Conservation (phyloP, 2,888 invertebrate species). For the Drosophila lutescens region DNA sequence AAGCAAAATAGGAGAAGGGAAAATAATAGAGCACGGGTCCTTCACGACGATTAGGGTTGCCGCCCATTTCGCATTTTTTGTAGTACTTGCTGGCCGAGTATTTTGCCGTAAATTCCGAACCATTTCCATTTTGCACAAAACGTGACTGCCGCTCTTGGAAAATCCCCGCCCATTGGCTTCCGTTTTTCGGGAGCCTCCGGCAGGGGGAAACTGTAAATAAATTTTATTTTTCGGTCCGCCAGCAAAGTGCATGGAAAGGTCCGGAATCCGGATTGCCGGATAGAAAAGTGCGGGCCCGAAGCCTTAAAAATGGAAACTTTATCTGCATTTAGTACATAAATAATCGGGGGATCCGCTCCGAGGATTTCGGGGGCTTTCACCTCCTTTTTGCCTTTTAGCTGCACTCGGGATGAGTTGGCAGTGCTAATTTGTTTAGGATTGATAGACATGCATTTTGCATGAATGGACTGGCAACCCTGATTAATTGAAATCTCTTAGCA, state of each 20-base stretch:
- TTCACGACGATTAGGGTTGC: conserved; percentile 38
- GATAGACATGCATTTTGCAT: conserved; percentile 11
- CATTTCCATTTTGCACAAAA: conserved; percentile 57
- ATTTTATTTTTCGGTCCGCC: conserved; percentile 52
- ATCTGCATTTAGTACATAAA: conserved; percentile 68
- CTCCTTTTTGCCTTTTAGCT: too few species aligned
- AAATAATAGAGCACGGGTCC: conserved; percentile 36
- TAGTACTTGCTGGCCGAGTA: conserved; percentile 13
- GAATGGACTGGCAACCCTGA: neutral
- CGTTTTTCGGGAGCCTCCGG: conserved; percentile 24
- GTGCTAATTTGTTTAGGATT: conserved; percentile 45
- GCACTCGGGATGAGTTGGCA: neutral
- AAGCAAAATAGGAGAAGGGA: neutral
- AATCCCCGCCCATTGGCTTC: conserved; percentile 15
- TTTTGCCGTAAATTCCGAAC: conserved; percentile 53
- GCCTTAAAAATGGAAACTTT: conserved; percentile 53
- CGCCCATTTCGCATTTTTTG: conserved; percentile 27
- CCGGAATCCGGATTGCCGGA: conserved; percentile 10
- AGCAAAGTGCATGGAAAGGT: conserved; percentile 48
- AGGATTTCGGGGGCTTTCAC: conserved; percentile 51
- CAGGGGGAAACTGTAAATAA: conserved; percentile 44
- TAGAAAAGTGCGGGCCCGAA: conserved; percentile 13
- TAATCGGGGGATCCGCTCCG: conserved; percentile 34
- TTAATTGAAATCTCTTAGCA: conserved; percentile 18
- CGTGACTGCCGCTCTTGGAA: conserved; percentile 50